A percentile compares a stretch with the other conserved stretches of the same genome.
These are phyloP conservation scores for Petrocephalus sullivani DNA, from an alignment of 2,797 vertebrate genomes.

Conservation along the genomic window DNA sequence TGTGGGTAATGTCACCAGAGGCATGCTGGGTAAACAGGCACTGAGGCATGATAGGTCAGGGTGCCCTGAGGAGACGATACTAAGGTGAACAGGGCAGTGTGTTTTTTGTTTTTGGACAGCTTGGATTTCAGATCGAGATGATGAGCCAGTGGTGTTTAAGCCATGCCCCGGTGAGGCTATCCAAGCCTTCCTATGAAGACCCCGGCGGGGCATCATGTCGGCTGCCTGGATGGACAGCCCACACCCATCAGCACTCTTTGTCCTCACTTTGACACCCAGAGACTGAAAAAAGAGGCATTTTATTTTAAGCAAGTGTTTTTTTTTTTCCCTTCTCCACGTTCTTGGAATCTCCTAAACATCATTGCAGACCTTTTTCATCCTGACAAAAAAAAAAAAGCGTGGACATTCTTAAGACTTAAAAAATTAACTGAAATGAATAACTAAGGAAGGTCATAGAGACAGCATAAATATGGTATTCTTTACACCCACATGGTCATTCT, in stretches of 20 bases:
- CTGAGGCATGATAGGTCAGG: neutral
- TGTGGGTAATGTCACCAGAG: neutral
- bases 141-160: neutral
- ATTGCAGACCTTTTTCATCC: neutral
- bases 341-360: neutral
- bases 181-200: neutral
- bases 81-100: neutral
- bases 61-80: neutral
- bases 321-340: neutral
- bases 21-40: neutral
- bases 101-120: neutral
- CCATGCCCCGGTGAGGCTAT: neutral
- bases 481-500: neutral
- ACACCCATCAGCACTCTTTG: neutral
- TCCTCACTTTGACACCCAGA: neutral
- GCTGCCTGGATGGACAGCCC: neutral
- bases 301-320: neutral
- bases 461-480: neutral
- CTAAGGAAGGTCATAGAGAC: neutral
- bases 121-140: neutral
- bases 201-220: neutral
- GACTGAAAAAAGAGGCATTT: neutral
- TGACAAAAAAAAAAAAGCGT: neutral
- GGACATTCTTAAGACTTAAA: neutral
- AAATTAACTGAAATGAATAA: neutral